These are phyloP conservation scores for Neodiprion lecontei DNA, from an alignment of 1,140 invertebrate species.

Conservation along the genomic window DNA sequence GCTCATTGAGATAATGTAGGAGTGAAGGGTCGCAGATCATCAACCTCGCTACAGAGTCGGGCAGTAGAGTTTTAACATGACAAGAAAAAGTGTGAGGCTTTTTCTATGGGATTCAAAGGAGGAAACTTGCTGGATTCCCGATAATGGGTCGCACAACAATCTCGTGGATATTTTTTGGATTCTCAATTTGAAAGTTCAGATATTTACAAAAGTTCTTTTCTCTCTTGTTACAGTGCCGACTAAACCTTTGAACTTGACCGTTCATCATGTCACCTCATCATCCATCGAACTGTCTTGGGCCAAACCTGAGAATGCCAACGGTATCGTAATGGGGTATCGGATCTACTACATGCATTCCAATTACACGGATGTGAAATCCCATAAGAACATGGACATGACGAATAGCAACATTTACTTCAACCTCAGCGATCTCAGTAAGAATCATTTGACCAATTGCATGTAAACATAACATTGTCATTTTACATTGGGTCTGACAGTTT, in stretches of 20 bases:
- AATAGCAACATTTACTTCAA: conserved; percentile 61
- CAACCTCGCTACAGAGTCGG: too few species aligned
- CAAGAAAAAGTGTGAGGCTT: too few species aligned
- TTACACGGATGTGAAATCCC: conserved; percentile 69
- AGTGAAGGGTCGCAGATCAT: too few species aligned
- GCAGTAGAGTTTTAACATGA: too few species aligned
- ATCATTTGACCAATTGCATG: conserved; percentile 11
- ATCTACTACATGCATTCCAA: conserved; percentile 75
- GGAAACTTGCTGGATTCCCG: too few species aligned
- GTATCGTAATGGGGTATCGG: conserved; percentile 73
- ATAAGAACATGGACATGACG: conserved; percentile 60
- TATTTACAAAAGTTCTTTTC: neutral
- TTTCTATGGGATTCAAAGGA: too few species aligned
- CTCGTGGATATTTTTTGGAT: neutral
- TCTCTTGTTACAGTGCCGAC: conserved; percentile 74
- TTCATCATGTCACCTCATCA: conserved; percentile 75
- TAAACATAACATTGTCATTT: conserved; percentile 10
- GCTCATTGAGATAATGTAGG: too few species aligned
- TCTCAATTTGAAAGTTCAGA: neutral
- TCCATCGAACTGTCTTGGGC: conserved; percentile 82
- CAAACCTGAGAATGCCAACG: conserved; percentile 76
- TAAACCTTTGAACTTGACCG: conserved; percentile 81
- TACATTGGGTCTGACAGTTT: conserved; percentile 13
- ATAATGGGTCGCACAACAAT: too few species aligned
- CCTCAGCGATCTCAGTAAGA: conserved; percentile 71